phyloP scores from a whole-genome alignment of 2,888 invertebrate genomes.

The Plutella xylostella region DNA sequence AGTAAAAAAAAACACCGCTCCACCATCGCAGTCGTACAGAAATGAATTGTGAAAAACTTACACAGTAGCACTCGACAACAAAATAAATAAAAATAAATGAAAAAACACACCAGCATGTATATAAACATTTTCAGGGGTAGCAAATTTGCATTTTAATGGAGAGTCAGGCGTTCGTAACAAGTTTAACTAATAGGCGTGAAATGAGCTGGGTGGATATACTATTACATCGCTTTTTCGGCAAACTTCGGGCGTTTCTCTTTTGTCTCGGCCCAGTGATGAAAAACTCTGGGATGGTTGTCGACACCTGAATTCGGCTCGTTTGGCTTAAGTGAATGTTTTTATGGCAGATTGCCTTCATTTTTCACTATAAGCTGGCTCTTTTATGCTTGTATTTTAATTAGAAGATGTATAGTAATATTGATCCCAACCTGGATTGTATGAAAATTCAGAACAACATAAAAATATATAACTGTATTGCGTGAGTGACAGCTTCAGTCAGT shows the following conservation, averaged over 20 bases:
- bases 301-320: too few species aligned
- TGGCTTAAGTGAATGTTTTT: too few species aligned
- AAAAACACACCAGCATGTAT: conserved; percentile 27
- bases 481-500: too few species aligned
- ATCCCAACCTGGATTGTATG: too few species aligned
- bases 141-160: conserved; percentile 69
- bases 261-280: too few species aligned
- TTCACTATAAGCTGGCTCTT: too few species aligned
- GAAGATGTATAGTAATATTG: too few species aligned
- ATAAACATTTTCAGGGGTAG: conserved; percentile 57
- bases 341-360: too few species aligned
- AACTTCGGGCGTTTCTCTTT: neutral
- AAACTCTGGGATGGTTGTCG: too few species aligned
- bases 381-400: too few species aligned
- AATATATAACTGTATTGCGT: too few species aligned
- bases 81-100: conserved; percentile 37
- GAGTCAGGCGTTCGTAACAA: conserved; percentile 63
- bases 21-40: neutral
- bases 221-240: neutral
- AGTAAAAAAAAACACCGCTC: neutral
- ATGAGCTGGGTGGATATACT: conserved; percentile 22
- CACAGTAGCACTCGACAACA: conserved; percentile 17
- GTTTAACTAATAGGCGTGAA: conserved; percentile 26
- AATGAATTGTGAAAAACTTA: conserved; percentile 1
- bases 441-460: too few species aligned